Base-by-base conservation (phyloP, 2,113 vertebrate genomes). In the Dryoscopus gambensis region DNA sequence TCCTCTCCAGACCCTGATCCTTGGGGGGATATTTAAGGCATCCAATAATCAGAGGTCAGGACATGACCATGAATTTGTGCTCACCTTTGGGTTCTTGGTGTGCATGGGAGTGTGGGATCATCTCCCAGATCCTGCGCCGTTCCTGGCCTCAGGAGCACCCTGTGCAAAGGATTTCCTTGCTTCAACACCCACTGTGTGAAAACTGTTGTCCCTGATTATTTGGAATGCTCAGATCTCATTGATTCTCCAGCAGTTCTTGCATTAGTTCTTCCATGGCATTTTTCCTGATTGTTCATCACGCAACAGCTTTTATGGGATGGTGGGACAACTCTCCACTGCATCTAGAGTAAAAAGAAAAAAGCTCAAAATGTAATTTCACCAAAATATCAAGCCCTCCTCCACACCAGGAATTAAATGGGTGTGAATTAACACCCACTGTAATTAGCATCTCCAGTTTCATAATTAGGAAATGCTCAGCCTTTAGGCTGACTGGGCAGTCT, bases 331-430 rank as follows among this genome's bases (percentile, higher is more conserved):
- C 11, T 14, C 55, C 25, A 39, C 31, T 37, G 33, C 14, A 9
- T 84, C 25, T 35, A 31, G 19, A 9, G 5, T 35, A 11, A 64
- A 23, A 62, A 35, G 59, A 23, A 62, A 35, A 67, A 33, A 30
- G 1, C 4, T 52, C 31, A 31, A 6, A 5, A 5, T 47, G n/a
- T 0, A 1, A 52, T 44, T 60, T 24, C 12, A 64, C 27, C 30
- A 67, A 65, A 56, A 65, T 27, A 40, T 16, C 27, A 21, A 80
- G 27, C 11, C 27, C 15, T 79, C 21, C 22, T 60, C 88, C 12
- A 8, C 8, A 33, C 30, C 30, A 64, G 49, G 44, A 39, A 28
- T 46, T 15, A 68, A 84, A 73, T 33, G 17, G 5, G 2, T 50
- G 10, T 55, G 81, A 83, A 37, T 6, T 39, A 52, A 31, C n/a